Evolutionary conservation across 2,797 vertebrate genomes (phyloP), one percentile per base, ranked within the genome.

Genomic region (Neosilurus hyrtlii): DNA sequence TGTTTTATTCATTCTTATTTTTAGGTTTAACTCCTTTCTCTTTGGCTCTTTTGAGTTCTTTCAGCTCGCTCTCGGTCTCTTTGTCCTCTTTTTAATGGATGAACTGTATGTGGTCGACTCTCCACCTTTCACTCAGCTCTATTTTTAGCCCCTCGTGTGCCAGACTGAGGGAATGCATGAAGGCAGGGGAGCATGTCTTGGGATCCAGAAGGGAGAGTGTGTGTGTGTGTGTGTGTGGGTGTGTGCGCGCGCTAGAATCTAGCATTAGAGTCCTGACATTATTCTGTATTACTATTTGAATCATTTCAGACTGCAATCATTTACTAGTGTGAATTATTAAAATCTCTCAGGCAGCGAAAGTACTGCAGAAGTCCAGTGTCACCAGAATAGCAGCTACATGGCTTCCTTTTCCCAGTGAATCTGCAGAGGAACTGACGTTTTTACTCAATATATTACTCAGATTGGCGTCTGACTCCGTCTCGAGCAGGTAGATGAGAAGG

Each of bases 61-160:
- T 84, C 35, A 72, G 77, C 76, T 20, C 71, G 72, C 76, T 81
- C 49, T 85, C 80, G 84, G 54, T 82, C 86, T 73, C 80, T 87
- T 86, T 79, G 83, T 88, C 70, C 86, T 86, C 86, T 83, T 87
- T 75, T 54, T 88, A 84, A 85, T 81, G 74, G 88, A 87, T 86
- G 85, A 90, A 81, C 80, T 66, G 75, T 61, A 80, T 74, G 85
- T 88, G 66, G 63, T 84, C 80, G 80, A 76, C 88, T 81, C 87
- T 88, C 91, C 79, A 88, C 89, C 89, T 90, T 89, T 90, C 74
- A 81, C 84, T 68, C 87, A 67, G 87, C 87, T 89, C 92, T 95
- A 94, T 95, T 94, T 94, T 93, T 94, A 94, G 92, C 91, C 87
- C 90, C 92, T 93, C 86, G 89, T 94, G 91, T 91, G 86, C 85